These are phyloP conservation scores for Zelostemma sp. DNA, from an alignment of 1,140 invertebrate genomes.

Conservation along the genomic window DNA sequence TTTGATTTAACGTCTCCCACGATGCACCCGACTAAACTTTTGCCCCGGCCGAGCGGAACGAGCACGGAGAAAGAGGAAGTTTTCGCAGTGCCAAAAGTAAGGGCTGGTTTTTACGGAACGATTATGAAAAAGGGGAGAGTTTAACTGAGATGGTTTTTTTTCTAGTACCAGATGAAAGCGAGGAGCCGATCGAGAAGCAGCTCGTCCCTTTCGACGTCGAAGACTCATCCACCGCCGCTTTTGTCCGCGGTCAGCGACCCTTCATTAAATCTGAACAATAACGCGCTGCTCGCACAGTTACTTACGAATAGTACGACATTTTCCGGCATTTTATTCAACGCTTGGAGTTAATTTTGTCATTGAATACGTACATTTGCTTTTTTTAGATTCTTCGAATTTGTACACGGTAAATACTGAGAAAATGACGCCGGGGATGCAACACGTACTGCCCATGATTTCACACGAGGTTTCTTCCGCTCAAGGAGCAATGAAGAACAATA, in stretches of 20 bases:
- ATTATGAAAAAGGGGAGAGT: background rate
- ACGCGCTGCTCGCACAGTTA: slow-evolving; percentile 76
- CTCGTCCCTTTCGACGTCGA: slow-evolving; percentile 60
- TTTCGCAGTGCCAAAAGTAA: slow-evolving; percentile 71
- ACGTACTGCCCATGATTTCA: slow-evolving; percentile 60
- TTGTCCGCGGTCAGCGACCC: slow-evolving; percentile 73
- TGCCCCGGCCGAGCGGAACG: slow-evolving; percentile 52
- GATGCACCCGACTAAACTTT: slow-evolving; percentile 60
- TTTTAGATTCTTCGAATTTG: slow-evolving; percentile 58
- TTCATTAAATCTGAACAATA: slow-evolving; percentile 70
- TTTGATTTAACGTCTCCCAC: slow-evolving; percentile 61
- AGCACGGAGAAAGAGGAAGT: slow-evolving; percentile 66
- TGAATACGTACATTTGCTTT: no score
- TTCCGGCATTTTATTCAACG: no score
- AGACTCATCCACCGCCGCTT: slow-evolving; percentile 69
- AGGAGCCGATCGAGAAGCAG: slow-evolving; percentile 69
- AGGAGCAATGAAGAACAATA: slow-evolving; percentile 54
- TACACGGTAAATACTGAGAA: slow-evolving; percentile 61
- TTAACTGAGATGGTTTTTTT: slow-evolving; percentile 10
- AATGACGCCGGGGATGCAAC: slow-evolving; percentile 51
- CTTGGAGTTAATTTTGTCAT: no score
- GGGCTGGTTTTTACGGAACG: background rate
- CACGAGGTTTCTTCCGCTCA: slow-evolving; percentile 52
- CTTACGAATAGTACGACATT: slow-evolving; percentile 71
- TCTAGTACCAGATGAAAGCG: slow-evolving; percentile 68